phyloP scores from a whole-genome alignment of 2,888 invertebrate genomes.

The Agelastica alni region DNA sequence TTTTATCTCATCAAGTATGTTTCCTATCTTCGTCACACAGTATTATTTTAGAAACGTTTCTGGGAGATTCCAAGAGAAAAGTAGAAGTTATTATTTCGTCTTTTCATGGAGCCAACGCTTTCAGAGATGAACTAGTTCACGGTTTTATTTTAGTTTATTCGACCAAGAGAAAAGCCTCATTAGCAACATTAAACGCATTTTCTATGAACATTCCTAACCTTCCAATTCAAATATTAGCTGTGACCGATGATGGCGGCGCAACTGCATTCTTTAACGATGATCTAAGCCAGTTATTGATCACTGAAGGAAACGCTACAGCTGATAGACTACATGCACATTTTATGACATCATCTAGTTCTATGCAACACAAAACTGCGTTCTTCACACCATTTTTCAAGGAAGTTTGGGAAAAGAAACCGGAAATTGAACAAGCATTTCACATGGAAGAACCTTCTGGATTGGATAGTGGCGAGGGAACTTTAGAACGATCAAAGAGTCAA shows the following conservation, averaged over 20 bases:
- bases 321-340: slow-evolving; percentile 89
- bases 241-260: slow-evolving; percentile 88
- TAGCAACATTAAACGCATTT: slow-evolving; percentile 91
- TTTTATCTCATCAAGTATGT: slow-evolving; percentile 85
- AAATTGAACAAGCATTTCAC: slow-evolving; percentile 90
- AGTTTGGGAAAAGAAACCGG: slow-evolving; percentile 94
- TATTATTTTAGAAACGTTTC: slow-evolving; percentile 88
- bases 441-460: slow-evolving; percentile 72
- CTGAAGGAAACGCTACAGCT: slow-evolving; percentile 91
- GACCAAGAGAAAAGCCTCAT: slow-evolving; percentile 90
- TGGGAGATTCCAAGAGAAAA: slow-evolving; percentile 87
- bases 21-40: slow-evolving; percentile 84
- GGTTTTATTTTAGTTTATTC: slow-evolving; percentile 95
- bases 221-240: slow-evolving; percentile 91
- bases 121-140: slow-evolving; percentile 89
- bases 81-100: slow-evolving; percentile 91
- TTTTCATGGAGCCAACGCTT: slow-evolving; percentile 92
- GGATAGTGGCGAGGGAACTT: slow-evolving; percentile 71
- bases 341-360: slow-evolving; percentile 84
- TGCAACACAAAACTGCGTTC: slow-evolving; percentile 88
- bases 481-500: slow-evolving; percentile 72
- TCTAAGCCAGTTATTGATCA: slow-evolving; percentile 85
- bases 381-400: slow-evolving; percentile 96
- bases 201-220: slow-evolving; percentile 91
- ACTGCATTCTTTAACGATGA: slow-evolving; percentile 90